phyloP scores from a whole-genome alignment of 2,797 vertebrate genomes.

The Phataginus tricuspis region DNA sequence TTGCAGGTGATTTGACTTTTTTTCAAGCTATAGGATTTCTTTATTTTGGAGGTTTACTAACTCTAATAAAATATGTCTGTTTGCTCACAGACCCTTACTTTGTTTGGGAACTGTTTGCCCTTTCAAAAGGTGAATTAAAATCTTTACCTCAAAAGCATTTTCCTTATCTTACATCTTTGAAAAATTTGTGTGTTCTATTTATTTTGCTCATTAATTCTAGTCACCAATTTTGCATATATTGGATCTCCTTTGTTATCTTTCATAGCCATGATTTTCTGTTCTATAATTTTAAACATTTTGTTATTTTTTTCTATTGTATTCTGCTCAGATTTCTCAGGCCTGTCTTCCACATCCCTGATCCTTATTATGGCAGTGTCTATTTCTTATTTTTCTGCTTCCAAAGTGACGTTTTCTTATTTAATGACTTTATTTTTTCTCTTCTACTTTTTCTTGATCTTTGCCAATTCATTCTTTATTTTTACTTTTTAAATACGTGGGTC shows the following conservation, averaged over 20 bases:
- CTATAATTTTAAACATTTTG: neutral
- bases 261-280: neutral
- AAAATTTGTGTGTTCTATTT: neutral
- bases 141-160: neutral
- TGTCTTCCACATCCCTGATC: too few species aligned
- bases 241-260: neutral
- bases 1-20: neutral
- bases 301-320: neutral
- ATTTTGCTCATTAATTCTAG: neutral
- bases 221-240: neutral
- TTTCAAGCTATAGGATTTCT: neutral
- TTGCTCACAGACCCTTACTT: neutral
- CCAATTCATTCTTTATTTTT: neutral
- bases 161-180: neutral
- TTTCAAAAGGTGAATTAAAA: neutral
- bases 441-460: neutral
- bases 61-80: neutral
- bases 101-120: neutral
- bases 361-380: neutral
- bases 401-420: neutral
- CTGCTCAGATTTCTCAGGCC: neutral
- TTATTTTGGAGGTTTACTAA: neutral
- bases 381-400: neutral
- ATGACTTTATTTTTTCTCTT: constrained; percentile 7
- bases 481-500: neutral